Evolutionary conservation across 2,888 invertebrate genomes (phyloP), one percentile per base, ranked within the genome.

Genomic region (Meandrusa payeni): DNA sequence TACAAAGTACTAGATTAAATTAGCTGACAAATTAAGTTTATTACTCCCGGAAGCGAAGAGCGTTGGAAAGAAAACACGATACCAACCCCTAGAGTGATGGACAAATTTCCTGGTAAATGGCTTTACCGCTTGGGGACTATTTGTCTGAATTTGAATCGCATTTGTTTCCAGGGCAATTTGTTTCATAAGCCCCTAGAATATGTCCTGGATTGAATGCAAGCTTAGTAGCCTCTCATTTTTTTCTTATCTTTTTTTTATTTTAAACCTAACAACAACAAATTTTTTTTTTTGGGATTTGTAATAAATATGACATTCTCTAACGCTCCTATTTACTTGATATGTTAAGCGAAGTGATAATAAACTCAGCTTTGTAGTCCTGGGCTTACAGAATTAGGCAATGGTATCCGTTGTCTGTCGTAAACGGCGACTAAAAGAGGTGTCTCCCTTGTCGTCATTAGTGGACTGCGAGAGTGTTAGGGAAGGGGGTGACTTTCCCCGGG

Each of bases 111-210:
- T 77, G 76, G 83, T 77, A 85, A 85, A 78, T 79, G 78, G 77
- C 73, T 76, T 64, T 71, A 73, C 81, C 86, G 83, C 85, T 61
- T 61, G 43, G 86, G 86, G 85, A 83, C 85, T 81, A 85, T 85
- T 86, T 82, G 80, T 86, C 81, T 86, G 83, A 83, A 83, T 86
- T 85, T 85, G 81, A 85, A 85, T 85, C 81, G 78, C 83, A 83
- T 85, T 85, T 83, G 78, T 86, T 85, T 79, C 71, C 68, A 76
- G 70, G 69, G 71, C 78, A 81, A 85, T 83, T 86, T 82, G 83
- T 83, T 85, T 83, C 80, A 69, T 76, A 82, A 80, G 74, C 79
- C 80, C 67, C 70, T 47, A 42, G 78, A 71, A 78, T 75, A 66
- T 76, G 70, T 67, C 68, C 69, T 64, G 64, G 57, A 64, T 37